Evolutionary conservation across 2,888 invertebrate species (phyloP), one percentile per base, ranked within the genome.

Genomic region (Hirtodrosophila alboralis): DNA sequence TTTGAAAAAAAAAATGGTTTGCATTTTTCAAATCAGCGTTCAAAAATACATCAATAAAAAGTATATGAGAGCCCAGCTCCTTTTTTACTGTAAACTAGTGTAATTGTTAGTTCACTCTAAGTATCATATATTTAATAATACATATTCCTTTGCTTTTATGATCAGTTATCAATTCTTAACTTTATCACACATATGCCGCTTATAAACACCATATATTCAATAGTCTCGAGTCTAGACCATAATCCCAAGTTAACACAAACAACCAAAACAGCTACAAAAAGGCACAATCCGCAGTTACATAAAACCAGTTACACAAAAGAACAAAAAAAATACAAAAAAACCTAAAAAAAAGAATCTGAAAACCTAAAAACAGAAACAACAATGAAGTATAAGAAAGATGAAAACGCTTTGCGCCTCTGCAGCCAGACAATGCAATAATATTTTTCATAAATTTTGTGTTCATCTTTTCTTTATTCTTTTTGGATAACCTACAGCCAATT

Each of bases 381-480:
- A 34, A 28, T 37, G 34, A 52, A 33, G 47, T 43, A 61, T 48
- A 67, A 61, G 60, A 43, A 61, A 78, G 61, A 64, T 53, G 41
- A 62, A 47, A 57, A 56, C 66, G 77, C 65, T 67, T 71, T 63
- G 67, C 67, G 72, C 78, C 76, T 73, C 64, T 49, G n/a, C 43
- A 33, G 21, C n/a, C 71, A 69, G 70, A 80, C 81, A 79, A 79
- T 77, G 63, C 84, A 81, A 66, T 75, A 85, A 75, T 84, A 87
- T 87, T 80, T 88, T 88, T 88, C 88, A 88, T 86, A 88, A 83
- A 84, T 88, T 76, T 77, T 16, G 18, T 38, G 36, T 12, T 12
- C 36, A 1, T 14, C 13, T 40, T 33, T 37, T 7, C 14, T 0
- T 28, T 28, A 37, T 7, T 27, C 33, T 51, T 64, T 45, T 45